Evolutionary conservation across 1,140 invertebrate genomes (phyloP).

Genomic region (Bombus breviceps): DNA sequence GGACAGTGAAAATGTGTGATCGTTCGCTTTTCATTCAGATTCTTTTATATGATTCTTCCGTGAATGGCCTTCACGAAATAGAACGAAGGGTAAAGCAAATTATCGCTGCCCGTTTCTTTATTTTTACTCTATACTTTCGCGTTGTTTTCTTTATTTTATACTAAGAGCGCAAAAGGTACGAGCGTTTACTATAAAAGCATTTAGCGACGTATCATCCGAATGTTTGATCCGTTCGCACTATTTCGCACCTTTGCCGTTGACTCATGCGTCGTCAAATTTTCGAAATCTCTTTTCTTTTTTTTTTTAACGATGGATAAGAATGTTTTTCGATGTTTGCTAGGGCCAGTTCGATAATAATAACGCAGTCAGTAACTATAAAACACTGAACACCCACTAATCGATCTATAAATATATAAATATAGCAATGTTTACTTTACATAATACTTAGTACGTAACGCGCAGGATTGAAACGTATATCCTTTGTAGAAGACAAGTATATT

Average conservation of each 20-base stretch:
- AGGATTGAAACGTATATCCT: neutral
- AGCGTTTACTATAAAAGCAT: neutral
- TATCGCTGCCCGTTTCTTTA: neutral
- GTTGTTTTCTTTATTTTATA: too few species aligned
- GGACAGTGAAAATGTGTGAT: too few species aligned
- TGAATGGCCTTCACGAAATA: neutral
- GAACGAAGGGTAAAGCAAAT: neutral
- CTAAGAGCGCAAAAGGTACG: neutral
- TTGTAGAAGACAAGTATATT: too few species aligned
- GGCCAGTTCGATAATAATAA: constrained; percentile 19
- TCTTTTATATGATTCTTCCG: neutral
- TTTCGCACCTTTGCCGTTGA: neutral
- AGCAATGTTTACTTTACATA: constrained; percentile 10
- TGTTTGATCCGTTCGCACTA: neutral
- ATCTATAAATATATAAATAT: constrained; percentile 15
- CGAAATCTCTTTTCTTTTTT: neutral
- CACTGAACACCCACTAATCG: neutral
- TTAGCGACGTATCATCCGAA: neutral
- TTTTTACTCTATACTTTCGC: neutral
- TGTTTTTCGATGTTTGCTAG: neutral
- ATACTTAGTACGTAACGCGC: constrained; percentile 33
- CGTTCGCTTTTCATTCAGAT: neutral
- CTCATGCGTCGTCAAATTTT: neutral
- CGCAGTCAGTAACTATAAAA: neutral
- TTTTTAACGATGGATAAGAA: neutral